Base-by-base conservation (phyloP, 2,113 vertebrate species). In the Glaucomys volans region DNA sequence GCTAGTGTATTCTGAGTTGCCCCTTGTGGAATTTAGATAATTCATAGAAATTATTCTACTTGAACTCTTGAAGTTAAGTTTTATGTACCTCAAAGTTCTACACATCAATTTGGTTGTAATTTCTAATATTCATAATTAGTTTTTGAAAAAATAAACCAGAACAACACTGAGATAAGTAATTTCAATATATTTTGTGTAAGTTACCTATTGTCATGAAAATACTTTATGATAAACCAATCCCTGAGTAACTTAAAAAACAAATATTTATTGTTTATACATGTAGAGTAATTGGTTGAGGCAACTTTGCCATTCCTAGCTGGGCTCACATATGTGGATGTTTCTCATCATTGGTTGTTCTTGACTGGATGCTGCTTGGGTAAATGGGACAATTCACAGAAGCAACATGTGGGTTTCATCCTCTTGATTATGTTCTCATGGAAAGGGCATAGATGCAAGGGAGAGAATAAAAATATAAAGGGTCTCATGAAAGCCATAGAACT, bases 131-230 rank as follows among this genome's bases (percentile, higher is more conserved):
- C 18, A 52, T 89, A 85, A 79, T 89, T 67, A 3, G 44, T 20
- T 90, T 94, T 84, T 71, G 72, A 87, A 92, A 96, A 87, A 54
- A 77, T 30, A 11, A 16, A 85, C 77, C 76, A 26, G n/a, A 22
- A 35, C 14, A 87, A 89, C 24, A 94, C 20, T n/a, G 77, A 95
- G 52, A 79, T 54, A 83, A 79, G 13, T 90, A 54, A 96, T 96
- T 94, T 95, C 14, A 37, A 71, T 64, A 30, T 44, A 84, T 71
- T 89, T 74, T 76, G 26, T 64, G 59, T 24, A 24, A 32, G 9
- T 32, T 95, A 71, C 52, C 37, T 69, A 91, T 47, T 87, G 30
- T 14, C 42, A 57, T 35, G 62, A 35, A 67, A 72, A 83, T n/a
- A 35, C 40, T 84, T 87, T 74, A 72, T 64, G 59, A 64, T 24